Evolutionary conservation across 2,113 vertebrate genomes (phyloP), one percentile per base, ranked within the genome.

Genomic region (Camelus bactrianus): DNA sequence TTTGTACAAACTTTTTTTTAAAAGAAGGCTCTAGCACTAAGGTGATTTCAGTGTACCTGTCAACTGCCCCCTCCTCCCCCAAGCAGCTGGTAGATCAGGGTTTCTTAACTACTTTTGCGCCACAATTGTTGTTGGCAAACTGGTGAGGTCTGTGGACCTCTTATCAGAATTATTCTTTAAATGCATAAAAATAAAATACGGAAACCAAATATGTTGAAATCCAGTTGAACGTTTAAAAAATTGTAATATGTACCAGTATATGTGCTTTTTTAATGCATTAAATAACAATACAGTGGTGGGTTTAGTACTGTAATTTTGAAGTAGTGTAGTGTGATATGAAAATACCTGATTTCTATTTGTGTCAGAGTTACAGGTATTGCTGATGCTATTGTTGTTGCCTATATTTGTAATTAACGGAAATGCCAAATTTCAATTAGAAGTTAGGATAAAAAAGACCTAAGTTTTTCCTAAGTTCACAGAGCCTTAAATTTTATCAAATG

Each of bases 181-280:
- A 60, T 79, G 56, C 32, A 72, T 87, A 60, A n/a, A 79, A 70
- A 7, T 87, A 67, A 89, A 84, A n/a, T 50, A 4, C 2, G 46
- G 58, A 95, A 89, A 24, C 26, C 32, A 91, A 56, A 88, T 94
- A 70, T 73, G 77, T 14, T 95, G 77, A 89, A 95, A 90, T 96
- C 62, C 30, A 69, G 24, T 81, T 89, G 84, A 89, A 56, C 20
- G n/a, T 86, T 88, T 32, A 26, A 87, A 82, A 97, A 91, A 26
- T 54, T 48, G 8, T 30, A 19, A 19, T 67, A 62, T 65, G 56
- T 70, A 52, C 8, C 38, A 42, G 38, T 83, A 6, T 73, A 15
- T 79, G 11, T 93, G 54, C n/a, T 75, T 89, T 86, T 73, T 35
- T 62, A 77, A 30, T 73, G 13, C 5, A 38, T 77, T 82, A 77